Percentiles rank a stretch among this genome's conserved stretches.
These are phyloP conservation scores for Caenorhabditis drosophilae DNA, from an alignment of 2,888 invertebrate genomes.

Conservation along the genomic window DNA sequence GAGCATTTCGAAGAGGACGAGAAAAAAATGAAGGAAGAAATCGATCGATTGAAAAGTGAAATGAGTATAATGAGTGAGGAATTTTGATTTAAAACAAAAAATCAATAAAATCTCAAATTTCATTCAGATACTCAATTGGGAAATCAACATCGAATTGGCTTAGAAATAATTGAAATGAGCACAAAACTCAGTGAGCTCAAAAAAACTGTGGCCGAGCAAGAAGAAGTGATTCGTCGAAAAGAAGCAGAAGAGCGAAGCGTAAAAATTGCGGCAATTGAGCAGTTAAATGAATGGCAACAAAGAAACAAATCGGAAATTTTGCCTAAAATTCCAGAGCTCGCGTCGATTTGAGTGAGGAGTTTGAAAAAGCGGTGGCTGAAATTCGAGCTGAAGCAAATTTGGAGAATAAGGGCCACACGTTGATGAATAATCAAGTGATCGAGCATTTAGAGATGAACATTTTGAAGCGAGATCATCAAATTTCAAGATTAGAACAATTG, in stretches of 20 bases:
- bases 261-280: constrained; percentile 35
- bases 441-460: constrained; percentile 36
- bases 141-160: constrained; percentile 44
- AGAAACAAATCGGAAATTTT: neutral
- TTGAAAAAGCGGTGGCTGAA: constrained; percentile 31
- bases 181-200: constrained; percentile 30
- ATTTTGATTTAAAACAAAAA: neutral
- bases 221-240: constrained; percentile 35
- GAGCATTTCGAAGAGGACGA: constrained; percentile 18
- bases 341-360: constrained; percentile 30
- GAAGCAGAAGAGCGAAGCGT: constrained; percentile 44
- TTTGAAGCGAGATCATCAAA: constrained; percentile 19
- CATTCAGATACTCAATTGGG: constrained; percentile 44
- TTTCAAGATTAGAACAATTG: constrained; percentile 16
- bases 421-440: constrained; percentile 47
- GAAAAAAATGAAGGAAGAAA: constrained; percentile 28
- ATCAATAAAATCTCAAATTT: neutral
- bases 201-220: constrained; percentile 31
- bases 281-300: constrained; percentile 8
- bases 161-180: constrained; percentile 46
- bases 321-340: constrained; percentile 23
- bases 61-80: constrained; percentile 35
- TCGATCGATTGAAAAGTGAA: constrained; percentile 29
- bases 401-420: constrained; percentile 38
- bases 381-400: constrained; percentile 29